Percentiles rank a stretch among this genome's conserved stretches.
These are phyloP conservation scores for Nomada ferruginata DNA, from an alignment of 2,888 invertebrate species.

Conservation along the genomic window DNA sequence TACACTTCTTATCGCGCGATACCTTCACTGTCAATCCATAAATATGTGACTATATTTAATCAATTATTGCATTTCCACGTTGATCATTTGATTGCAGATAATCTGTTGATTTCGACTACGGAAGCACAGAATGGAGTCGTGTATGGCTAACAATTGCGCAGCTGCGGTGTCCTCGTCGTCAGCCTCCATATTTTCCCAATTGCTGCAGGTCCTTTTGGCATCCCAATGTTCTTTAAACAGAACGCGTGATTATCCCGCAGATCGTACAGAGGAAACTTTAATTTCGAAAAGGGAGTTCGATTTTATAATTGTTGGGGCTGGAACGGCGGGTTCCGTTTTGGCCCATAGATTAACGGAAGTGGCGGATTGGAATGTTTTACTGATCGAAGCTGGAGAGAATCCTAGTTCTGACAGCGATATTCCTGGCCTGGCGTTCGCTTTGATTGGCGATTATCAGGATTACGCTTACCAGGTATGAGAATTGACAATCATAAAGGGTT, in stretches of 20 bases:
- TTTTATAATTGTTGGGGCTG: constrained; percentile 83
- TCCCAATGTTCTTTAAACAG: constrained; percentile 87
- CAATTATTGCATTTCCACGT: too few species aligned
- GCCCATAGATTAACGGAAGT: constrained; percentile 85
- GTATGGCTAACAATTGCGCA: constrained; percentile 65
- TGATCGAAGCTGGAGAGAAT: constrained; percentile 86
- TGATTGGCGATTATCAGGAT: constrained; percentile 81
- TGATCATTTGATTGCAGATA: too few species aligned
- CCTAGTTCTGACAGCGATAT: constrained; percentile 84
- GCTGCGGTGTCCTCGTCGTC: constrained; percentile 75
- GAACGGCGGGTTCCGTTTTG: constrained; percentile 86
- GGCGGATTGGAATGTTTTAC: constrained; percentile 84
- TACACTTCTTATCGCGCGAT: too few species aligned
- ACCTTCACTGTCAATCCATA: too few species aligned
- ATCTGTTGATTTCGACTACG: too few species aligned
- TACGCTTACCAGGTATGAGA: constrained; percentile 82
- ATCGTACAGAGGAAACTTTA: constrained; percentile 84
- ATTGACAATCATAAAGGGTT: neutral
- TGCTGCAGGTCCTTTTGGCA: constrained; percentile 86
- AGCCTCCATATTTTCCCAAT: constrained; percentile 85
- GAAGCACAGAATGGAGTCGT: constrained; percentile 70
- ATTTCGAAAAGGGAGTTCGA: constrained; percentile 72
- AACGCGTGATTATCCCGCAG: constrained; percentile 86
- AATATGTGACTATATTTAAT: too few species aligned
- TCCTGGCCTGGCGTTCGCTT: constrained; percentile 79